Base-by-base conservation (phyloP, 2,113 vertebrate species). In the Chrysemys picta region DNA sequence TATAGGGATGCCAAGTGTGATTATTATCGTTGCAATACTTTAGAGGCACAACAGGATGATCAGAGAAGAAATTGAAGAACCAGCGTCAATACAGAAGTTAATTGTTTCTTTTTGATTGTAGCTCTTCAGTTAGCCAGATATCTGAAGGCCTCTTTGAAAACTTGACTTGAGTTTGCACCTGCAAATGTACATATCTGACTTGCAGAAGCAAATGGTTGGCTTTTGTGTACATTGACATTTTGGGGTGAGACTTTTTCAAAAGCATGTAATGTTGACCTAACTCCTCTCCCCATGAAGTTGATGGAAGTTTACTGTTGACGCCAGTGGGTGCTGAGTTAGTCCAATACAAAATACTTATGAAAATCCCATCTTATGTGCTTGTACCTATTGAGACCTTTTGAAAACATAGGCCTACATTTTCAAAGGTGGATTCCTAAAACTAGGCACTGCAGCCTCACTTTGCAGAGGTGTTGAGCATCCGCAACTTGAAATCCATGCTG, bases 231-330 rank as follows among this genome's bases (percentile, higher is more conserved):
- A 38, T n/a, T 17, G 35, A 21, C 13, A 16, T n/a, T 21, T 42
- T 42, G 42, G 35, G 69, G 9, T 21, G n/a, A 22, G 4, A 42
- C 21, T 75, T n/a, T 75, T 75, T 75, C n/a, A 22, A 42, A 42
- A 38, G 19, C 27, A 59, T 47, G 45, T 27, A 57, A 22, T 0
- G 0, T 75, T 47, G 17, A 4, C 53, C 54, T 65, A n/a, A 17
- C 29, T 87, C 10, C 45, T 87, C 10, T 52, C 47, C 47, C n/a
- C 35, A 0, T 42, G 69, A 72, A 24, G 38, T 75, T 38, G 10
- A 5, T 42, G 16, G 17, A 42, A 10, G 38, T 75, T 42, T 38
- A 42, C 59, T 13, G 22, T 17, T 75, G 19, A 38, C 10, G 9
- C 10, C 69, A 38, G 31, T 84, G 10, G 82, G 56, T 14, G 52